Base-by-base conservation (phyloP, 2,888 invertebrate species). In the Thecophora atra region DNA sequence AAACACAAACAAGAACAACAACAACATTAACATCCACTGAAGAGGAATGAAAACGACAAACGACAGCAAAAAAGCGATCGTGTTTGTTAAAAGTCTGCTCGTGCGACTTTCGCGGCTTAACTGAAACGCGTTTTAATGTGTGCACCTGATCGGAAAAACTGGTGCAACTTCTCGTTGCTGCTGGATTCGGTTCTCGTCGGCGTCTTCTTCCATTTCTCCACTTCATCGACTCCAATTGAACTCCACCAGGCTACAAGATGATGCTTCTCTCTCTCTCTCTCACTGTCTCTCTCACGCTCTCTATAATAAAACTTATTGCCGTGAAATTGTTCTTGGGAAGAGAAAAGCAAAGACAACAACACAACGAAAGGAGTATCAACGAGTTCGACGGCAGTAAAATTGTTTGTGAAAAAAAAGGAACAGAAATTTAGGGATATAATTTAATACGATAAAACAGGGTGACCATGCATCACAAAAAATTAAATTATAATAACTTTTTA, bases 81-180 rank as follows among this genome's bases (percentile, higher is more conserved):
- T 11, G 47, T 24, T 68, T 58, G 56, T 21, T 44, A 21, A 64
- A 64, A 64, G 64, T 26, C 37, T 67, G 42, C 21, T 37, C 24
- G 30, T 26, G 26, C 54, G 51, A 60, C 60, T 47, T 28, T 69
- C 47, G 42, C 44, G 37, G 68, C 17, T 69, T 24, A 54, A 15
- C 21, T n/a, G 44, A 69, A 69, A 60, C 44, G 68, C 68, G 68
- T 69, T 69, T 67, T 58, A 28, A 60, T 47, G 60, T 47, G 54
- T 51, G 69, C 69, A 69, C 69, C 69, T 69, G 69, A 69, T 69
- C 30, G 19, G 60, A 47, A 69, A 37, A 69, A 60, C 60, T 62
- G 47, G 60, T 69, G 69, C 69, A 51, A 44, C 62, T 42, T 60
- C 47, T 60, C 51, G 28, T 15, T 28, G 30, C 58, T 21, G 24